Evolutionary conservation across 2,888 invertebrate species (phyloP).

Genomic region (Tortricodes alternella): DNA sequence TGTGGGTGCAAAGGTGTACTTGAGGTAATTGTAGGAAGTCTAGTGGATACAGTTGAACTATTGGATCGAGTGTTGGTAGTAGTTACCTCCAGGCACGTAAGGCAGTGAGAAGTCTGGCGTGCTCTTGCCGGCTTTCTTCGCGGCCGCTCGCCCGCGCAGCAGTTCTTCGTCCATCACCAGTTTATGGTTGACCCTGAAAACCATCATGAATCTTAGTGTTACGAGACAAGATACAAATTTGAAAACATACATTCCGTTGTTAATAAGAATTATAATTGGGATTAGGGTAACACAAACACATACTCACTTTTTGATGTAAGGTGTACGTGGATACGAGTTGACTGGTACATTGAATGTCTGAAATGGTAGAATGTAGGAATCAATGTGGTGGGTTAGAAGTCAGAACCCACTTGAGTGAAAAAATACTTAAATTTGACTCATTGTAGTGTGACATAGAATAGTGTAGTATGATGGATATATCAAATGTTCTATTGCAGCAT

Average conservation of each 20-base stretch:
- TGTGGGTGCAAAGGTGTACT: too few species aligned
- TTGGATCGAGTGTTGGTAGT: neutral
- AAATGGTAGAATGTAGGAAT: conserved; percentile 25
- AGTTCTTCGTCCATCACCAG: conserved; percentile 70
- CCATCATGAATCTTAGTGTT: neutral
- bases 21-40: too few species aligned
- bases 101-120: conserved; percentile 82
- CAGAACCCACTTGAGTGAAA: too few species aligned
- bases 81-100: conserved; percentile 84
- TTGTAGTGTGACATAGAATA: too few species aligned
- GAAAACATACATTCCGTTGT: too few species aligned
- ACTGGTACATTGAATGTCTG: conserved; percentile 70
- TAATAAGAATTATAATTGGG: too few species aligned
- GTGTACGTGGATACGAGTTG: conserved; percentile 66
- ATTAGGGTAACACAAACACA: too few species aligned
- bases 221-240: too few species aligned
- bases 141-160: conserved; percentile 55
- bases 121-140: conserved; percentile 63
- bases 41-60: neutral
- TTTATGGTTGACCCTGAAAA: conserved; percentile 63
- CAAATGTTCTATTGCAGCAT: too few species aligned
- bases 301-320: conserved; percentile 74
- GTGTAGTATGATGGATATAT: too few species aligned
- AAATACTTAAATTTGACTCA: too few species aligned
- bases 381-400: too few species aligned